Evolutionary conservation across 1,140 invertebrate species (phyloP), one percentile per base, ranked within the genome.

Genomic region (Nasonia giraulti): DNA sequence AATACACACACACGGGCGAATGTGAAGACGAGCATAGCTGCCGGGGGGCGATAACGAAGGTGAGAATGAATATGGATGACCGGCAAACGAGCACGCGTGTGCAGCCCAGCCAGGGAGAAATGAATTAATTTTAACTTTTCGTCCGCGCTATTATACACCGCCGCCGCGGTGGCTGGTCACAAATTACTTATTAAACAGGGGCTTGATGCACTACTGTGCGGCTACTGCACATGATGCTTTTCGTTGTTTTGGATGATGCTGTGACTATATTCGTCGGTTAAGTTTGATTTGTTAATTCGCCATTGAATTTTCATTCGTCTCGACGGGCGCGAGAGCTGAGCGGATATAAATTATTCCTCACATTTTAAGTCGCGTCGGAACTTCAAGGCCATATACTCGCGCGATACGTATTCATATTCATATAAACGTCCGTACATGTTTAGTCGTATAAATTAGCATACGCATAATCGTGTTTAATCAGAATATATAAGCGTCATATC

Each of bases 41-140:
- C 77, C 55, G 66, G 73, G 74, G 44, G 74, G 37, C 74, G 69
- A 86, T 84, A 86, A 77, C 33, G 62, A 40, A 62, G 75, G 47
- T 80, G 23, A 11, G 66, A 86, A 84, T 86, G 82, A 86, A 86
- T 86, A 86, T 86, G 86, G 83, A 86, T 86, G 80, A 50, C 77
- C 78, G 62, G 80, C 73, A 76, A 86, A 71, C 37, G 85, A 81
- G 76, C 27, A 2, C 27, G 44, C 55, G 75, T 68, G 81, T 40
- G 71, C 37, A 75, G 77, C 69, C 31, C 80, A 66, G 47, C 77
- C 74, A 69, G 33, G 17, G 75, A 71, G 75, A 82, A 82, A 86
- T 87, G 86, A 85, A 85, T 85, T 87, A 85, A 85, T 87, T 87
- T 87, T 37, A 85, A 87, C 83, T 87, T 87, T 85, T 83, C 82